Conservation (phyloP, 2,888 invertebrate genomes). For the Aphodius sticticus region DNA sequence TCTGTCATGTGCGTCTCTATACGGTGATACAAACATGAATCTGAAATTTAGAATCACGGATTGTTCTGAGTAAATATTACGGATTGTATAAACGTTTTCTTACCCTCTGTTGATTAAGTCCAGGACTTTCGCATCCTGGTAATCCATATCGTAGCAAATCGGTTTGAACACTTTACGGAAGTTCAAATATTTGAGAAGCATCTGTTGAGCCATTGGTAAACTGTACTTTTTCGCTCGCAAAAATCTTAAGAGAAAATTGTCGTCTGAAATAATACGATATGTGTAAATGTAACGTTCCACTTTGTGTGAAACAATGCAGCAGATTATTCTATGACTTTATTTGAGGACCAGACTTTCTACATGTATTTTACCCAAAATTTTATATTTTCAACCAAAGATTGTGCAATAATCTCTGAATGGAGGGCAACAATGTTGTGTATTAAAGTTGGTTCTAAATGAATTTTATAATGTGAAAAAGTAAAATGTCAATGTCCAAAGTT, state of each 20-base stretch:
- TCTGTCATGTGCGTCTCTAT: slow-evolving; percentile 75
- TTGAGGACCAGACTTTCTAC: background rate
- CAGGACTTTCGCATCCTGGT: slow-evolving; percentile 66
- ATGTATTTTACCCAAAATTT: background rate
- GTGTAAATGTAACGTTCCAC: slow-evolving; percentile 10
- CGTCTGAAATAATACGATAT: slow-evolving; percentile 64
- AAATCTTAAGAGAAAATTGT: slow-evolving; percentile 76
- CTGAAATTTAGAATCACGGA: slow-evolving; percentile 55
- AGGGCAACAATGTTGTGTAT: background rate
- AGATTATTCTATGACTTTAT: background rate
- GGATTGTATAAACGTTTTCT: slow-evolving; percentile 42
- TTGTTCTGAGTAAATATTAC: slow-evolving; percentile 20
- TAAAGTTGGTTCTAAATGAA: background rate
- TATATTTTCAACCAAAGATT: background rate
- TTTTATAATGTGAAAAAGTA: background rate
- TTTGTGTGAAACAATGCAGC: background rate
- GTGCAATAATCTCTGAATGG: background rate
- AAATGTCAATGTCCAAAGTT: too few species aligned
- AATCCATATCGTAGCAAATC: slow-evolving; percentile 71
- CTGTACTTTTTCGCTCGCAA: slow-evolving; percentile 81
- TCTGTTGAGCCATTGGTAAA: slow-evolving; percentile 80
- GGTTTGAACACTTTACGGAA: slow-evolving; percentile 74
- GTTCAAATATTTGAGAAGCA: slow-evolving; percentile 79
- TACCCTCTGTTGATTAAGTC: slow-evolving; percentile 75
- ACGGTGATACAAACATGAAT: slow-evolving; percentile 78